Evolutionary conservation across 1,140 invertebrate species (phyloP).

Genomic region (Ruditapes philippinarum): DNA sequence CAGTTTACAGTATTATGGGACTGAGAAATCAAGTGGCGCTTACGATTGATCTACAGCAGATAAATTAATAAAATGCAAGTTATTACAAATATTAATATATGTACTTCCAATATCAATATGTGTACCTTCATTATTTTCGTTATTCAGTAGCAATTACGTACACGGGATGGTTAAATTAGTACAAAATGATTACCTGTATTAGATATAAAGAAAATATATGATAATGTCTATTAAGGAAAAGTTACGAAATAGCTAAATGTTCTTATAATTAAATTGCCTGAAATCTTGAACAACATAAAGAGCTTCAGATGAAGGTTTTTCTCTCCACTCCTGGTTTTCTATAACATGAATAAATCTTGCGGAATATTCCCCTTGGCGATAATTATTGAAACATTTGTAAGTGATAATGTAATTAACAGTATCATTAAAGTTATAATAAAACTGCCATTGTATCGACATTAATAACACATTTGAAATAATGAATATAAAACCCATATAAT

Average conservation of each 20-base stretch:
- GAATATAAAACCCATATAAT: neutral
- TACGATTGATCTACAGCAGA: too few relatives aligned
- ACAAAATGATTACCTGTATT: neutral
- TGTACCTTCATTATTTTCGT: too few relatives aligned
- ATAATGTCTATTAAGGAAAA: neutral
- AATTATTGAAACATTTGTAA: constrained; percentile 28
- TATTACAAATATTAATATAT: too few relatives aligned
- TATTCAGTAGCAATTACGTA: neutral
- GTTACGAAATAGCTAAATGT: constrained; percentile 2
- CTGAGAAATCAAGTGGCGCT: too few relatives aligned
- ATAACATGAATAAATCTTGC: too few relatives aligned
- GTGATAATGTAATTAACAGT: neutral
- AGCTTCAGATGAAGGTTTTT: neutral
- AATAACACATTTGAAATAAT: constrained; percentile 27
- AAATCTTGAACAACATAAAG: neutral
- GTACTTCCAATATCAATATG: too few relatives aligned
- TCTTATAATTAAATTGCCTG: neutral
- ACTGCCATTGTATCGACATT: neutral
- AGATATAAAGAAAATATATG: neutral
- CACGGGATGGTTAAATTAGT: neutral
- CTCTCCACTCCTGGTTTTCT: too few relatives aligned
- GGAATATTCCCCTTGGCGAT: neutral
- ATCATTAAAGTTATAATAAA: constrained; percentile 15
- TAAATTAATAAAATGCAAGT: too few relatives aligned
- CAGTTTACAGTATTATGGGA: too few relatives aligned